Evolutionary conservation across 2,888 invertebrate species (phyloP).

Genomic region (Saturnia pavonia): DNA sequence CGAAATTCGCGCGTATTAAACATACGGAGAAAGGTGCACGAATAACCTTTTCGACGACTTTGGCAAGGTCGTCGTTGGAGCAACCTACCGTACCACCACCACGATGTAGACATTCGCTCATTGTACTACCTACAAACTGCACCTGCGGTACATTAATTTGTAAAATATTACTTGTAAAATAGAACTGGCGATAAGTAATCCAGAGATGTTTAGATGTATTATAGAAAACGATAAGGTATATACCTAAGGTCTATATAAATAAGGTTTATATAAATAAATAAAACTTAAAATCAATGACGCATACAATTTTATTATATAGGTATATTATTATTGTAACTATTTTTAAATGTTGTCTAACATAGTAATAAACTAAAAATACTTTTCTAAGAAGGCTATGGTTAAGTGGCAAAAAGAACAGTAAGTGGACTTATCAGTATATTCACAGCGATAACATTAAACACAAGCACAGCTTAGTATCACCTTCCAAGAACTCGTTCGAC

Average conservation of each 20-base stretch:
- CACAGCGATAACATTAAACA: slow-evolving; percentile 74
- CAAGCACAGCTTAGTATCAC: slow-evolving; percentile 71
- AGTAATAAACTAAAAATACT: slow-evolving; percentile 37
- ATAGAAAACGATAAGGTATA: not conserved
- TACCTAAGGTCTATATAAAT: not conserved
- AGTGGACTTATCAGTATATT: slow-evolving; percentile 73
- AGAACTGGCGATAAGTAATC: not conserved
- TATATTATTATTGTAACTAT: too few relatives aligned
- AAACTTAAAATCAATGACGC: too few relatives aligned
- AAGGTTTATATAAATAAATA: too few relatives aligned
- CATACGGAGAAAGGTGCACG: slow-evolving; percentile 51
- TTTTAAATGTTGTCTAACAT: slow-evolving; percentile 52
- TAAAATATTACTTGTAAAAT: not conserved
- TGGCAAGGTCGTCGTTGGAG: slow-evolving; percentile 60
- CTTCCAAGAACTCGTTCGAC: slow-evolving; percentile 70
- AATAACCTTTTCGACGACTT: slow-evolving; percentile 58
- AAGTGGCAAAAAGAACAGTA: slow-evolving; percentile 49
- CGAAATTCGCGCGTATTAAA: slow-evolving; percentile 19
- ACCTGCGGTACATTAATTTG: not conserved
- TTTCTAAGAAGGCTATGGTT: slow-evolving; percentile 57
- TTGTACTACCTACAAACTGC: not conserved
- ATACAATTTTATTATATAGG: too few relatives aligned
- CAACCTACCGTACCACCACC: slow-evolving; percentile 41
- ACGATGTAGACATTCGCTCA: not conserved
- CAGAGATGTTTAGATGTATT: not conserved